A percentile compares a stretch with the other conserved stretches of the same genome.
phyloP scores from a whole-genome alignment of 2,113 vertebrate species.

The Leuciscus idus region DNA sequence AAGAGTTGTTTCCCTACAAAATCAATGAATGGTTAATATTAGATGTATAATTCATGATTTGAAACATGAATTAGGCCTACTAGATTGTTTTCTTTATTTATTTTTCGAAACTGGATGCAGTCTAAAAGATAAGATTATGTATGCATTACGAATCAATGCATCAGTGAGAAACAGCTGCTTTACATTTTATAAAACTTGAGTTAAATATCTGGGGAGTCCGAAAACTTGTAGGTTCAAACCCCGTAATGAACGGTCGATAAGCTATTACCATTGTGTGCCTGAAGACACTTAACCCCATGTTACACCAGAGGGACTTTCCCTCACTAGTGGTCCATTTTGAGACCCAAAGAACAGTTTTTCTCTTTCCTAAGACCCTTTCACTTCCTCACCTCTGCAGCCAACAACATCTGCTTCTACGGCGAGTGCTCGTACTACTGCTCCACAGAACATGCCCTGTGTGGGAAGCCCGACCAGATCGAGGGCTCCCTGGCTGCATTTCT shows the following conservation, averaged over 20 bases:
- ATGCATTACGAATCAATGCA: background rate
- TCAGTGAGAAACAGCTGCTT: background rate
- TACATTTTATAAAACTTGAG: background rate
- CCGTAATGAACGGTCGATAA: background rate
- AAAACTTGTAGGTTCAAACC: background rate
- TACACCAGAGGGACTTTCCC: background rate
- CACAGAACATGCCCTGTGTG: slow-evolving; percentile 94
- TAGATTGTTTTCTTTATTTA: background rate
- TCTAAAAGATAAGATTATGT: background rate
- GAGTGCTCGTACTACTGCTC: slow-evolving; percentile 99
- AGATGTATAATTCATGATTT: background rate
- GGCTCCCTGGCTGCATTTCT: slow-evolving; percentile 95
- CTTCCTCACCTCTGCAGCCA: slow-evolving; percentile 76
- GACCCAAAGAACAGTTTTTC: background rate
- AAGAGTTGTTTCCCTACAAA: background rate
- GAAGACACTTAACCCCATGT: background rate
- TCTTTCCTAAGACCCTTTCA: background rate
- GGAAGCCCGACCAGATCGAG: slow-evolving; percentile 93
- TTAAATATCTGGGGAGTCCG: background rate
- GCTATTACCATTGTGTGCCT: background rate
- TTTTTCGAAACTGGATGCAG: background rate
- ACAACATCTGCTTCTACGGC: slow-evolving; percentile 97
- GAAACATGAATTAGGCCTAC: no score
- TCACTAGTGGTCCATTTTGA: background rate
- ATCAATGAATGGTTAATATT: background rate